Conservation (phyloP, 2,888 invertebrate species). For the Andrena minutula region DNA sequence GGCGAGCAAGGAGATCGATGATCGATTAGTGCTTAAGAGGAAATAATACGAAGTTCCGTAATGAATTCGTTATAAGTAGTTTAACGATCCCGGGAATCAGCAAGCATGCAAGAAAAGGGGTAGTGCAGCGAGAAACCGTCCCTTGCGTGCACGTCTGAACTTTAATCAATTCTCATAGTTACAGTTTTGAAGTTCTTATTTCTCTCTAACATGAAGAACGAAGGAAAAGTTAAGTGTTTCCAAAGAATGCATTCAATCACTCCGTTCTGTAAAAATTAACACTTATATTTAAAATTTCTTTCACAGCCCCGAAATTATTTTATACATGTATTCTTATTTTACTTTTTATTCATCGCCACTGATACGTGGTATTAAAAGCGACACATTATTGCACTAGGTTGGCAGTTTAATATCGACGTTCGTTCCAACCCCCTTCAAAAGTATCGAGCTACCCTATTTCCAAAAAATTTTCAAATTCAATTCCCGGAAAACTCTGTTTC, state of each 20-base stretch:
- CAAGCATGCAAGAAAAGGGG: slow-evolving; percentile 18
- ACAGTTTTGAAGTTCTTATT: slow-evolving; percentile 32
- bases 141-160: slow-evolving; percentile 47
- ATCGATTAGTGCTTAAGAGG: not conserved
- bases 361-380: no score
- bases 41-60: slow-evolving; percentile 30
- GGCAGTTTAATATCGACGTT: not conserved
- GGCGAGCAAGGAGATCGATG: not conserved
- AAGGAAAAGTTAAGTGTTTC: slow-evolving; percentile 17
- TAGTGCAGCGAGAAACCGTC: slow-evolving; percentile 23
- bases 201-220: slow-evolving; percentile 13
- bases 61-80: slow-evolving; percentile 39
- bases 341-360: no score
- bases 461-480: slow-evolving; percentile 6
- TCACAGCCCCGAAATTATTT: no score
- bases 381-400: not conserved
- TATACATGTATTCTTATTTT: no score
- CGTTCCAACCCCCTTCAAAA: not conserved
- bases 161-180: slow-evolving; percentile 61
- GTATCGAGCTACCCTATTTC: not conserved
- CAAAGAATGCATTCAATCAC: slow-evolving; percentile 6
- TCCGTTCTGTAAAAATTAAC: not conserved
- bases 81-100: slow-evolving; percentile 35
- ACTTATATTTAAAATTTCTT: no score
- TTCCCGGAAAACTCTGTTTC: not conserved